These are phyloP conservation scores for Xestia rhomboidea DNA, from an alignment of 2,888 invertebrate species.

Conservation along the genomic window DNA sequence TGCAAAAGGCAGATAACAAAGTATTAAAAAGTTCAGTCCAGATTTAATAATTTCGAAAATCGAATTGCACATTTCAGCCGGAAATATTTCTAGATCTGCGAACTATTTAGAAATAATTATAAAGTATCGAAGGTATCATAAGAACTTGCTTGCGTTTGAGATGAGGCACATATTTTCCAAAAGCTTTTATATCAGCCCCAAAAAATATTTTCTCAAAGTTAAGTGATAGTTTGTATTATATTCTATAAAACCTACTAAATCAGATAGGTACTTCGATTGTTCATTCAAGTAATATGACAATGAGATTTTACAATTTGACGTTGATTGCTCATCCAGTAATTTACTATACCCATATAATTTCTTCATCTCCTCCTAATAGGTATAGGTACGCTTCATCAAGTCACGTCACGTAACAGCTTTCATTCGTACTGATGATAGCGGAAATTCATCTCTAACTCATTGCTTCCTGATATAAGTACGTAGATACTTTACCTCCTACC, in stretches of 20 bases:
- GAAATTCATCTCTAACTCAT: slow-evolving; percentile 26
- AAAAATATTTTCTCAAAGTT: neutral
- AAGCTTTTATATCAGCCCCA: neutral
- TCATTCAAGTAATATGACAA: too few species aligned
- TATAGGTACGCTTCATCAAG: neutral
- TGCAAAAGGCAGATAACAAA: neutral
- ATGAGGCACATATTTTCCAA: neutral
- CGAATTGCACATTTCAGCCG: too few species aligned
- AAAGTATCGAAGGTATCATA: neutral
- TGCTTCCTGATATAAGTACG: slow-evolving; percentile 10
- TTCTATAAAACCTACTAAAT: neutral
- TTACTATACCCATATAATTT: neutral
- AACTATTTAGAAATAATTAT: neutral
- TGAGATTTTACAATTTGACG: neutral
- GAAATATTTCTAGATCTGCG: neutral
- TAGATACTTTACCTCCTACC: neutral
- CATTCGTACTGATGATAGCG: slow-evolving; percentile 21
- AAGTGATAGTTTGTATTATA: neutral
- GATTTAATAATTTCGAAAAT: too few species aligned
- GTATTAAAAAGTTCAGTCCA: too few species aligned
- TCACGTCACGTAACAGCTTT: slow-evolving; percentile 38
- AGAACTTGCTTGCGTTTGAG: neutral
- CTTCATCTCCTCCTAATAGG: slow-evolving; percentile 3
- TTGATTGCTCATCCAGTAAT: neutral
- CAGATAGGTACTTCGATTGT: neutral